Base-by-base conservation (phyloP, 2,797 vertebrate genomes). In the Acipenser transmontanus region DNA sequence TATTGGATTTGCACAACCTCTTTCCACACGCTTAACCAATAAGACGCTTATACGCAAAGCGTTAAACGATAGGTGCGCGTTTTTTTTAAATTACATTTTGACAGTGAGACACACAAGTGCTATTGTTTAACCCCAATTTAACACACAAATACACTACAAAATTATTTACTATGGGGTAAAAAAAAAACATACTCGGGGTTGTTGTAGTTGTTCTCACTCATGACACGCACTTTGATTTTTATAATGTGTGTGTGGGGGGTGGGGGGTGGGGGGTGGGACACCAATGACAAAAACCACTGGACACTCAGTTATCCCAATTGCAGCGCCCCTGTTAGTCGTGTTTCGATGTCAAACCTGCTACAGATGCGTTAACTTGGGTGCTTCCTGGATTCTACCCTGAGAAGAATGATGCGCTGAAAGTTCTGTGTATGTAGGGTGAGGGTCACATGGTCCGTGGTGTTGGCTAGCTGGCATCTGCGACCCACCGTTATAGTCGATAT, bases 351-450 rank as follows among this genome's bases (percentile, higher is more conserved):
- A 84, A 82, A 85, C 82, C 87, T 85, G 86, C 94, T 95, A 99
- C 97, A 99, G 94, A 88, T 99, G 97, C 81, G 97, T 99, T 87
- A 99, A 86, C 86, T 99, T 99, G 91, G 96, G 96, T 80, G 94
- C 96, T 91, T 99, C 96, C 89, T 98, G 97, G 90, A 99, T 97
- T 93, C 97, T 94, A 93, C 96, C 96, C 95, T 97, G 97, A 96
- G 95, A 91, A 87, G 92, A 89, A 84, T 98, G 96, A 86, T 97
- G 96, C 70, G 92, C 85, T 73, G 96, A 91, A 84, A 98, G 92
- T 89, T 98, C 96, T 77, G 94, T 91, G 88, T 97, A 98, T 20
- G 94, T 91, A 6, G 92, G 84, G 81, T 94, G 93, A 63, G 91
- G 84, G 75, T 98, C 96, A 59, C 96, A 98, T 70, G 94, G 90